Conservation (phyloP, 2,888 invertebrate genomes). For the Ferrisia virgata region DNA sequence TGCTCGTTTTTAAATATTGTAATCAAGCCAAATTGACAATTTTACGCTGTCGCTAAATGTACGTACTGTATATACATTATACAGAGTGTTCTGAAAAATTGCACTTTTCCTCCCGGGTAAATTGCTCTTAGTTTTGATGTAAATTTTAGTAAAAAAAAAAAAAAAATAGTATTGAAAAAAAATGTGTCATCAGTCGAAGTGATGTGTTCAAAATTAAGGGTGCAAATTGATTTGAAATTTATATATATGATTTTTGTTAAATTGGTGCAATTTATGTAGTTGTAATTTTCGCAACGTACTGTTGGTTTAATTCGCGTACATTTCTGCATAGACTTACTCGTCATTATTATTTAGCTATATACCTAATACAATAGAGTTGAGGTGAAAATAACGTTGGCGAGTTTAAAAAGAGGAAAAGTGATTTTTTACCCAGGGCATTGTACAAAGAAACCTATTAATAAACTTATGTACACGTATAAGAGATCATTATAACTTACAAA, state of each 20-base stretch:
- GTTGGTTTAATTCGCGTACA: no score
- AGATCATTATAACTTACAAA: constrained; percentile 23
- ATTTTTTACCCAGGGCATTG: constrained; percentile 1
- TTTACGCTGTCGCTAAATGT: constrained; percentile 2
- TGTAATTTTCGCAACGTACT: background rate
- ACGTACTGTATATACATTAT: no score
- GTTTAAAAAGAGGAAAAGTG: background rate
- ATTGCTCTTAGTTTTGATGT: background rate
- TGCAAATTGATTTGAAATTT: background rate
- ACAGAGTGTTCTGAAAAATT: constrained; percentile 11
- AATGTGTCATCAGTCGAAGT: no score
- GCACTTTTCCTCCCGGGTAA: background rate
- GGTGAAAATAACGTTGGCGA: background rate
- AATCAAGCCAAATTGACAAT: constrained; percentile 29
- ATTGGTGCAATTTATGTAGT: no score
- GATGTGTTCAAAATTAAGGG: background rate
- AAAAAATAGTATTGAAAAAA: background rate
- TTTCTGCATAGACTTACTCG: background rate
- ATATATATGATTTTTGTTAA: no score
- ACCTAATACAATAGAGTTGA: background rate
- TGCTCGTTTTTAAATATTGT: constrained; percentile 28
- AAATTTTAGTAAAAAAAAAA: background rate
- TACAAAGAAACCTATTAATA: constrained; percentile 29
- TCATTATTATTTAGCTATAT: background rate
- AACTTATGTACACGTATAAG: background rate